phyloP scores from a whole-genome alignment of 2,888 invertebrate species.

The Cheilosia scutellata region DNA sequence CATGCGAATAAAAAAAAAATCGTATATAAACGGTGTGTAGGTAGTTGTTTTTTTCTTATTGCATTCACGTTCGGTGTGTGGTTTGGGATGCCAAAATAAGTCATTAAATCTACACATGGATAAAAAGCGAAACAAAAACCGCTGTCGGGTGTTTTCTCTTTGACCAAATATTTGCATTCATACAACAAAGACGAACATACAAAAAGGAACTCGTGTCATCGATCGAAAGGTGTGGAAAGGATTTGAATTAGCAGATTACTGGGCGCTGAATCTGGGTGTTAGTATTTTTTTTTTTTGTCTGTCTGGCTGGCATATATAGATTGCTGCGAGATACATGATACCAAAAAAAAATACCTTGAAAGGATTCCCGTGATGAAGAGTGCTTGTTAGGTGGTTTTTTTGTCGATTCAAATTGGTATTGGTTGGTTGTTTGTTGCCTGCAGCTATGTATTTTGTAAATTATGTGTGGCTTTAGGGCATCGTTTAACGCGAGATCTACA shows the following conservation, averaged over 20 bases:
- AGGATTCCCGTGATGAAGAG: background rate
- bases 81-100: constrained; percentile 31
- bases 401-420: constrained; percentile 22
- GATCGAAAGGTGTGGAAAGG: constrained; percentile 52
- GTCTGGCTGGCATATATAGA: background rate
- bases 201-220: constrained; percentile 7
- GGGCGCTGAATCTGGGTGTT: constrained; percentile 2
- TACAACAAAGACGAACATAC: background rate
- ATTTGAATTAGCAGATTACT: constrained; percentile 50
- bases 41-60: background rate
- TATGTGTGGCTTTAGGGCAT: background rate
- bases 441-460: constrained; percentile 26
- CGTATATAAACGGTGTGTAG: background rate
- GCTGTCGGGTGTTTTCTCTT: constrained; percentile 34
- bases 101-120: constrained; percentile 33
- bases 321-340: constrained; percentile 25
- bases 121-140: constrained; percentile 9
- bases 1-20: background rate
- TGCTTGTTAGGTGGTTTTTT: constrained; percentile 13
- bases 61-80: constrained; percentile 2
- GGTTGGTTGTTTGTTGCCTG: constrained; percentile 33
- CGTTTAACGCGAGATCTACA: background rate
- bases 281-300: background rate
- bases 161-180: constrained; percentile 54
- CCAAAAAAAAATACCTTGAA: too few relatives aligned